Conservation (phyloP, 2,888 invertebrate species). For the Ochropleura plecta region DNA sequence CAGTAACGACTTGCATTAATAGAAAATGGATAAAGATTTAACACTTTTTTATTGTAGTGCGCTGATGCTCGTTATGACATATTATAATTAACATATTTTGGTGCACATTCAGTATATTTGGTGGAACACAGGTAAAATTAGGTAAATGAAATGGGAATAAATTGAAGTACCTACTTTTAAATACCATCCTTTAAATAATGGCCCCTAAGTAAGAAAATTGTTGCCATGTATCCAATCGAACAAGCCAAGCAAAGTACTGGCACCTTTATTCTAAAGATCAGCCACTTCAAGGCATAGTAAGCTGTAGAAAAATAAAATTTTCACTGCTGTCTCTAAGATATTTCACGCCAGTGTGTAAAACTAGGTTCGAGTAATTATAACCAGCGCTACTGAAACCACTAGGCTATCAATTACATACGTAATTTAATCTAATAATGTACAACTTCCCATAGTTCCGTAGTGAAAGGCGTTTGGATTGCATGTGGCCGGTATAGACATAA, state of each 20-base stretch:
- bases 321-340: neutral
- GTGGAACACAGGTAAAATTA: too few relatives aligned
- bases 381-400: slow-evolving; percentile 14
- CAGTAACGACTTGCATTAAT: too few relatives aligned
- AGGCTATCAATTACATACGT: slow-evolving; percentile 49
- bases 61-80: too few relatives aligned
- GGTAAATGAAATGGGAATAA: too few relatives aligned
- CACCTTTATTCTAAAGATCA: neutral
- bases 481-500: slow-evolving; percentile 12
- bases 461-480: slow-evolving; percentile 54
- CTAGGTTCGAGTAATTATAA: neutral
- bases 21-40: too few relatives aligned
- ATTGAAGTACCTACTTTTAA: too few relatives aligned
- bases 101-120: too few relatives aligned
- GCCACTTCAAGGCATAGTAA: neutral
- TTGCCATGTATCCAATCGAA: neutral
- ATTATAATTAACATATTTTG: too few relatives aligned
- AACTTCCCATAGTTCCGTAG: slow-evolving; percentile 52
- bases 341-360: neutral
- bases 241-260: neutral
- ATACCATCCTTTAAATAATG: neutral
- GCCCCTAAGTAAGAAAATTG: neutral
- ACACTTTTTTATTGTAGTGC: too few relatives aligned
- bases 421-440: slow-evolving; percentile 34
- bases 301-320: neutral